A percentile compares a stretch with the other conserved stretches of the same genome.
These are phyloP conservation scores for Silurus lanzhouensis DNA, from an alignment of 2,797 vertebrate genomes.

Conservation along the genomic window DNA sequence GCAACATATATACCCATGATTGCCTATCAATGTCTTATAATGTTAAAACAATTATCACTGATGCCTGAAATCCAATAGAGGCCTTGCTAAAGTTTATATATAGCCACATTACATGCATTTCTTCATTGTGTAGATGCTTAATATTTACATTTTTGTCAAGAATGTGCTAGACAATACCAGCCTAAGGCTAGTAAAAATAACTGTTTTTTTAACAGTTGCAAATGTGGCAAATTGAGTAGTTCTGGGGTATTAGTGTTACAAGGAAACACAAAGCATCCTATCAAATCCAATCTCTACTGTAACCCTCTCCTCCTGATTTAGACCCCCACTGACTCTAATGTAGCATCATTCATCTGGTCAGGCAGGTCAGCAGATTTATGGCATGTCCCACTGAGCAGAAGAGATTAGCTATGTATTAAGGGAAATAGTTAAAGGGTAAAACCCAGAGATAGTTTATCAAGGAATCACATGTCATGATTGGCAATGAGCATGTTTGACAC, in stretches of 20 bases:
- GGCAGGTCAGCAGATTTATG: constrained; percentile 74
- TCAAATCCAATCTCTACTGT: constrained; percentile 41
- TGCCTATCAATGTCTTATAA: neutral
- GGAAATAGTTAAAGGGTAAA: constrained; percentile 35
- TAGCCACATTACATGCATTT: neutral
- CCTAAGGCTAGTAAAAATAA: neutral
- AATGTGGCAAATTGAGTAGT: neutral
- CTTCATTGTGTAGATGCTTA: neutral
- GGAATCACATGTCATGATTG: constrained; percentile 31
- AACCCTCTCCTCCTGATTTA: constrained; percentile 46
- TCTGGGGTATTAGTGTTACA: neutral
- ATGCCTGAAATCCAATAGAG: neutral
- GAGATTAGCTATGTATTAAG: constrained; percentile 47
- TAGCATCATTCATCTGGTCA: constrained; percentile 67
- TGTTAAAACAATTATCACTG: neutral
- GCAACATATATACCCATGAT: neutral
- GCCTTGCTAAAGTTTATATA: neutral
- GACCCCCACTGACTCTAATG: constrained; percentile 66
- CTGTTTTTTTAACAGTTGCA: neutral
- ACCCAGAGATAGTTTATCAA: constrained; percentile 7
- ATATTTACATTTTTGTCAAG: neutral
- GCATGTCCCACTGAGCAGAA: constrained; percentile 72
- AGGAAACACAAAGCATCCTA: constrained; percentile 41
- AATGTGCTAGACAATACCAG: neutral
- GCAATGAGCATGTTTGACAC: neutral